Evolutionary conservation across 2,888 invertebrate genomes (phyloP).

Genomic region (Epirrhoe alternata): DNA sequence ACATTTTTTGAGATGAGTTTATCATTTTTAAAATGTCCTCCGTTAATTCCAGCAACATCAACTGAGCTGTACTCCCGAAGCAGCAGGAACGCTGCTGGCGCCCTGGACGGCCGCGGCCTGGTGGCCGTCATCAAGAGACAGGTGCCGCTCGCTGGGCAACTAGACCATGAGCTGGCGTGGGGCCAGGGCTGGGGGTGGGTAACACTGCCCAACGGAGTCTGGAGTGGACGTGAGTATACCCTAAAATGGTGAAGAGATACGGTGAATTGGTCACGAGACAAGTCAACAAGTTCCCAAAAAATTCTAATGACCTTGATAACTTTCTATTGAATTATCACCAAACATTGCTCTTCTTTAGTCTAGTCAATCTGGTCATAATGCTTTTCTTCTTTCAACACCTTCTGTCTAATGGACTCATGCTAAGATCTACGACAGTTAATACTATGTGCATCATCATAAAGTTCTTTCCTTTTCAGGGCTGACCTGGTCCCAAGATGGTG

Average conservation of each 20-base stretch:
- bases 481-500: conserved; percentile 88
- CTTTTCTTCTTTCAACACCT: too few species aligned
- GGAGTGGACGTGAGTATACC: conserved; percentile 86
- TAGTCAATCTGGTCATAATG: too few species aligned
- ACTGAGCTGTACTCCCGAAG: conserved; percentile 72
- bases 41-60: conserved; percentile 66
- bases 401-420: too few species aligned
- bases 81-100: conserved; percentile 65
- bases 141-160: conserved; percentile 81
- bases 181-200: conserved; percentile 92
- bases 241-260: too few species aligned
- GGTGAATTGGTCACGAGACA: too few species aligned
- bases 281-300: too few species aligned
- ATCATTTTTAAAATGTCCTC: too few species aligned
- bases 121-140: conserved; percentile 82
- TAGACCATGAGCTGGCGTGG: conserved; percentile 86
- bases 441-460: background rate
- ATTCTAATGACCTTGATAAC: too few species aligned
- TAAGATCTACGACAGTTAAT: too few species aligned
- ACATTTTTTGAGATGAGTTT: too few species aligned
- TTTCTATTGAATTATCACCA: too few species aligned
- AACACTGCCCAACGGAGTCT: conserved; percentile 87
- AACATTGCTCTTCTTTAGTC: too few species aligned
- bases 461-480: conserved; percentile 71
- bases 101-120: conserved; percentile 76